These are phyloP conservation scores for Metaphire vulgaris DNA, from an alignment of 1,140 invertebrate genomes.

Conservation along the genomic window DNA sequence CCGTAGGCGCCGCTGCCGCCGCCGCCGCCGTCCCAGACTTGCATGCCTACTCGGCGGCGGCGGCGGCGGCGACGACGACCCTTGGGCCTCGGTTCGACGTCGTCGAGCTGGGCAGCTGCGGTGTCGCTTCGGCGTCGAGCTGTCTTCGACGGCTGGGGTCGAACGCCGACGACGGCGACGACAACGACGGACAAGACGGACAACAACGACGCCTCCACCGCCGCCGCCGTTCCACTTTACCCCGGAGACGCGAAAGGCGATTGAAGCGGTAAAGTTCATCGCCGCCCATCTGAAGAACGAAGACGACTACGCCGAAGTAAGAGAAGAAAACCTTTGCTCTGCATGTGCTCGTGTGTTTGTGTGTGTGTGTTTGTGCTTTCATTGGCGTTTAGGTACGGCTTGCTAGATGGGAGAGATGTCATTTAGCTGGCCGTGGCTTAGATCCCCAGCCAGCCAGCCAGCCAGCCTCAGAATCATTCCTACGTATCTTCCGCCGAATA, in stretches of 20 bases:
- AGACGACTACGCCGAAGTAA: slow-evolving; percentile 78
- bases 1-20: background rate
- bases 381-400: no score
- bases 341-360: no score
- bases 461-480: no score
- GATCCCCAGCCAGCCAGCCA: no score
- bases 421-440: no score
- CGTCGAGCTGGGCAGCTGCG: background rate
- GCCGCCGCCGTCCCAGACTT: no score
- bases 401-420: no score
- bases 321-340: slow-evolving; percentile 10
- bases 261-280: slow-evolving; percentile 54
- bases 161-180: background rate
- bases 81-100: no score
- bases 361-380: no score
- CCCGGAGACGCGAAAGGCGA: slow-evolving; percentile 45
- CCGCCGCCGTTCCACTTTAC: slow-evolving; percentile 55
- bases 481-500: no score
- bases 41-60: no score
- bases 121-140: background rate
- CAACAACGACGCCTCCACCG: background rate
- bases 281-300: slow-evolving; percentile 51
- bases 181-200: background rate
- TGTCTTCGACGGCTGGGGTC: background rate
- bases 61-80: no score